Evolutionary conservation across 1,140 invertebrate genomes (phyloP).

Genomic region (Rhizoglyphus robini): DNA sequence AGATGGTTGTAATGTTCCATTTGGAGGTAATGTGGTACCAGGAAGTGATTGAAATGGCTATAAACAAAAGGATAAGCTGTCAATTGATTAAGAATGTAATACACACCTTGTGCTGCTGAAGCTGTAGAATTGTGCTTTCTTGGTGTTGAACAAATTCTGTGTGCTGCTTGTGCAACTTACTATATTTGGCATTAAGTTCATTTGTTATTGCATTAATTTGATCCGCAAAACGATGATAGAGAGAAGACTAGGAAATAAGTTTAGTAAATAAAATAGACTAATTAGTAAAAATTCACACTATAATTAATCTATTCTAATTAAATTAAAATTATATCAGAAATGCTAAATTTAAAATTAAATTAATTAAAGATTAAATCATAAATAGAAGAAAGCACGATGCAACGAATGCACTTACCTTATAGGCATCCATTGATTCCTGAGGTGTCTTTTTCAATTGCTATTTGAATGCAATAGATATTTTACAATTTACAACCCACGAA

Average conservation of each 20-base stretch:
- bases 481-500: too few relatives aligned
- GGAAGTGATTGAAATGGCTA: constrained; percentile 1
- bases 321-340: too few relatives aligned
- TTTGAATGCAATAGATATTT: neutral
- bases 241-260: constrained; percentile 39
- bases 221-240: constrained; percentile 59
- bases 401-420: constrained; percentile 13
- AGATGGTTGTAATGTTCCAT: too few relatives aligned
- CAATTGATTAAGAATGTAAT: constrained; percentile 1
- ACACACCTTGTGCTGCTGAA: constrained; percentile 43
- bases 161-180: constrained; percentile 75
- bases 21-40: too few relatives aligned
- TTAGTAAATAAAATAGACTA: constrained; percentile 21
- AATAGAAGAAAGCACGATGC: too few relatives aligned
- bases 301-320: neutral
- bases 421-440: neutral
- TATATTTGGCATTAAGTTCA: constrained; percentile 47
- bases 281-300: neutral
- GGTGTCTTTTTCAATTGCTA: constrained; percentile 13
- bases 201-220: constrained; percentile 58
- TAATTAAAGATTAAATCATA: too few relatives aligned
- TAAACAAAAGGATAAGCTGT: neutral
- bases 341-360: too few relatives aligned
- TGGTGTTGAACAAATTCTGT: constrained; percentile 84
- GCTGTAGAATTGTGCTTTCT: constrained; percentile 52